These are phyloP conservation scores for Bubalus kerabau DNA, from an alignment of 2,113 vertebrate genomes.

Conservation along the genomic window DNA sequence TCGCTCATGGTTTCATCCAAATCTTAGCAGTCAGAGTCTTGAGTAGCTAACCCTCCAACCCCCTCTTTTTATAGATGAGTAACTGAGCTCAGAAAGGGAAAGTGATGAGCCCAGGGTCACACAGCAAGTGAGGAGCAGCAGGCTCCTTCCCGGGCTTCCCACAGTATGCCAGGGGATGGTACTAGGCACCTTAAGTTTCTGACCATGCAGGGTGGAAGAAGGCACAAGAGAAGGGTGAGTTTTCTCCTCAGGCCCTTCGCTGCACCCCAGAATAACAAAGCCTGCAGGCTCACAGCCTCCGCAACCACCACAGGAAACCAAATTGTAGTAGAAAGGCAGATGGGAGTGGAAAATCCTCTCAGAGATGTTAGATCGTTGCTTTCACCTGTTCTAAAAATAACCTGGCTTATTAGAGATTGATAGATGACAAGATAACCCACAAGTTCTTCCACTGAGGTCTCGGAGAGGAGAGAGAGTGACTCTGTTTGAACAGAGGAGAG, in stretches of 20 bases:
- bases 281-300: constrained; percentile 43
- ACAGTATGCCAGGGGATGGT: neutral
- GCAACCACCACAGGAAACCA: constrained; percentile 78
- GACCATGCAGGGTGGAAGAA: neutral
- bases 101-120: neutral
- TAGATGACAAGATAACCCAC: constrained; percentile 50
- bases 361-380: constrained; percentile 55
- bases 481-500: neutral
- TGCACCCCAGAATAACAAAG: constrained; percentile 65
- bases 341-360: constrained; percentile 78
- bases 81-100: constrained; percentile 38
- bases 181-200: neutral
- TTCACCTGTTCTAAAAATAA: constrained; percentile 81
- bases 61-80: neutral
- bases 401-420: constrained; percentile 69
- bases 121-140: neutral
- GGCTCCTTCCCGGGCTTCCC: neutral
- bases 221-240: neutral
- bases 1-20: neutral
- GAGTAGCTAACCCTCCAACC: neutral
- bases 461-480: neutral
- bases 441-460: neutral
- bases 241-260: neutral
- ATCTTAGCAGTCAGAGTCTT: neutral
- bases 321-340: constrained; percentile 68